These are phyloP conservation scores for Rafetus swinhoei DNA, from an alignment of 2,113 vertebrate species.

Conservation along the genomic window DNA sequence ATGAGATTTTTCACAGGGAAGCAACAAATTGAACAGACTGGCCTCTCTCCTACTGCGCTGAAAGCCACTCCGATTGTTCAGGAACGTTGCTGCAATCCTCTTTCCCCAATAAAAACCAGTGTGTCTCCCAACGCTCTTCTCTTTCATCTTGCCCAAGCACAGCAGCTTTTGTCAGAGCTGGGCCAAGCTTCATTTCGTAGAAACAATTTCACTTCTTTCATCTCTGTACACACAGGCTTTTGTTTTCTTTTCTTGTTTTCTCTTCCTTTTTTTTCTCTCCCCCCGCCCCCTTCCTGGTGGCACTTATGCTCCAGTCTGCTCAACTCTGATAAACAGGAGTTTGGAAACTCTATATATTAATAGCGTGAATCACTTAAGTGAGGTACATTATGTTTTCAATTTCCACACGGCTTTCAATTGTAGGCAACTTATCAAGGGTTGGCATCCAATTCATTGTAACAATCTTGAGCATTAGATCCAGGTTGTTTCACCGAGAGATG, in stretches of 20 bases:
- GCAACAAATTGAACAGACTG: not conserved
- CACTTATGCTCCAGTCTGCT: not conserved
- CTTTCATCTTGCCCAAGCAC: not conserved
- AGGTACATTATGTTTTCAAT: slow-evolving; percentile 68
- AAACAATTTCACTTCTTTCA: not conserved
- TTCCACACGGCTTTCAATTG: slow-evolving; percentile 67
- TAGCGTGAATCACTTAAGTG: slow-evolving; percentile 71
- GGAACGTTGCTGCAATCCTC: not conserved
- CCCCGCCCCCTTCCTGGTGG: not conserved
- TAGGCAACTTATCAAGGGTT: slow-evolving; percentile 53
- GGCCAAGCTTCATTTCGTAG: not conserved
- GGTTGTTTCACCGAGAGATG: slow-evolving; percentile 63
- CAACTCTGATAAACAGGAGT: slow-evolving; percentile 1
- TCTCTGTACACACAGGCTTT: not conserved
- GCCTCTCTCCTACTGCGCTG: not conserved
- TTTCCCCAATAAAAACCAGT: not conserved
- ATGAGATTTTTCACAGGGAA: not conserved
- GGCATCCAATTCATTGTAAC: slow-evolving; percentile 51
- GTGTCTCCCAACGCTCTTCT: accelerated
- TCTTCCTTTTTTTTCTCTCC: not conserved
- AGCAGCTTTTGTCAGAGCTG: not conserved
- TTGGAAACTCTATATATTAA: slow-evolving; percentile 61
- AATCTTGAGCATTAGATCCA: slow-evolving; percentile 62
- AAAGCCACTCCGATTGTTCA: not conserved
- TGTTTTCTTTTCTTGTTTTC: slow-evolving; percentile 4